A percentile compares a stretch with the other conserved stretches of the same genome.
Conservation (phyloP, 2,888 invertebrate species). For the Ommatoiulus sabulosus region DNA sequence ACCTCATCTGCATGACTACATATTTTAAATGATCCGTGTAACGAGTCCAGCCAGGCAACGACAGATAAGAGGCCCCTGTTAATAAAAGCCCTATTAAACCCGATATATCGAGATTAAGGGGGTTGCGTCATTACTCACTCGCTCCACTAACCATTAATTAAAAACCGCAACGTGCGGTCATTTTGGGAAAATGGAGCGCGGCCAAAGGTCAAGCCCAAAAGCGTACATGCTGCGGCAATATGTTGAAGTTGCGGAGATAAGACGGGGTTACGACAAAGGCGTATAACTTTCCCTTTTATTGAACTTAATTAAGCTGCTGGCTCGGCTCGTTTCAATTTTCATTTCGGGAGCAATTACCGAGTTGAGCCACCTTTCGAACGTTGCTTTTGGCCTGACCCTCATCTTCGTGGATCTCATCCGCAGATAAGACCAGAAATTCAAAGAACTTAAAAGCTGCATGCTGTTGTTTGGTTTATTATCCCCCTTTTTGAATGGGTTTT, state of each 20-base stretch:
- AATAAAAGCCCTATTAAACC: slow-evolving; percentile 31
- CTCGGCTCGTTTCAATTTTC: slow-evolving; percentile 25
- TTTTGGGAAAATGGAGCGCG: background rate
- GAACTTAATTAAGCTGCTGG: slow-evolving; percentile 42
- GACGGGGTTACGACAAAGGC: slow-evolving; percentile 10
- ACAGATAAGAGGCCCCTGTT: slow-evolving; percentile 8
- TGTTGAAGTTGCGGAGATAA: background rate
- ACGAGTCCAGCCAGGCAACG: slow-evolving; percentile 36
- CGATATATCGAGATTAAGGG: slow-evolving; percentile 24
- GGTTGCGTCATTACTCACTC: slow-evolving; percentile 36
- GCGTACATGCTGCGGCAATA: background rate
- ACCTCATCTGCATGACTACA: slow-evolving; percentile 5
- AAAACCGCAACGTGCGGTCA: slow-evolving; percentile 22
- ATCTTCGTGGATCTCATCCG: background rate
- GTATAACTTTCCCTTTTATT: slow-evolving; percentile 12
- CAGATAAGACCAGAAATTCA: background rate
- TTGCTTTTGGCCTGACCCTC: background rate
- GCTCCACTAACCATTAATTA: slow-evolving; percentile 40
- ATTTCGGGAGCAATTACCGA: background rate
- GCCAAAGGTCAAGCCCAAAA: background rate
- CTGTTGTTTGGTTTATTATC: background rate
- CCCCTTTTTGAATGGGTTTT: background rate
- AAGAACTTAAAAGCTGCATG: background rate
- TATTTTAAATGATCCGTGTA: slow-evolving; percentile 43
- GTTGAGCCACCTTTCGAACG: slow-evolving; percentile 24